Percentiles rank a stretch among this genome's conserved stretches.
phyloP scores from a whole-genome alignment of 1,140 invertebrate species.

The Acyrthosiphon pisum region DNA sequence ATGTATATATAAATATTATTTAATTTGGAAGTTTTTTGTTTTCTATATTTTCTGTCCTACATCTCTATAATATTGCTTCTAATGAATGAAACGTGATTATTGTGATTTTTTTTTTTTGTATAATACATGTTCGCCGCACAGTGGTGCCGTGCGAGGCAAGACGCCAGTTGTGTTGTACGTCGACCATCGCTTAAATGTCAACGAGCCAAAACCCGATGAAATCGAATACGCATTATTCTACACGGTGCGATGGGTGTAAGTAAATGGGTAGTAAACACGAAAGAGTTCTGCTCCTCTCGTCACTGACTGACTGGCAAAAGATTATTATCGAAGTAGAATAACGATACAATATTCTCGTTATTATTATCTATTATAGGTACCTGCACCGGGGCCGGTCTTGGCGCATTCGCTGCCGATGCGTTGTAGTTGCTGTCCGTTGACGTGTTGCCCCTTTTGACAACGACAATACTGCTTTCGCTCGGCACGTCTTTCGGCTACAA shows the following conservation, averaged over 20 bases:
- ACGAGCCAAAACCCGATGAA: background rate
- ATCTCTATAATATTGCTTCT: background rate
- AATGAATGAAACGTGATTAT: background rate
- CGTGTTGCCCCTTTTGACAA: background rate
- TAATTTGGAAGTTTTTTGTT: background rate
- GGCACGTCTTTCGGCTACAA: background rate
- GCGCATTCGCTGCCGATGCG: background rate
- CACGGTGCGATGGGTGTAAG: background rate
- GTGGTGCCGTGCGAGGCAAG: background rate
- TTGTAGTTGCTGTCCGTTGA: background rate
- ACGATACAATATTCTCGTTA: background rate
- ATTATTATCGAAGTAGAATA: background rate
- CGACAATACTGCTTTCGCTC: background rate
- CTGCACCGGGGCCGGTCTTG: background rate
- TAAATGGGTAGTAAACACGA: background rate
- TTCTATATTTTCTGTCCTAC: background rate
- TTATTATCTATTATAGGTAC: background rate
- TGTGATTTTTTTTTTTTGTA: background rate
- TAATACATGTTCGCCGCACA: background rate
- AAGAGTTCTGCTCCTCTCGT: background rate
- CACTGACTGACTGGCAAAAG: background rate
- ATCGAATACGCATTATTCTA: background rate
- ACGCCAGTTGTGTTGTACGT: background rate
- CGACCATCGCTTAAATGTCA: background rate
- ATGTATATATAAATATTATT: background rate